Percentiles rank a stretch among this genome's conserved stretches.
These are phyloP conservation scores for Lasioglossum leucozonium DNA, from an alignment of 2,888 invertebrate species.

Conservation along the genomic window DNA sequence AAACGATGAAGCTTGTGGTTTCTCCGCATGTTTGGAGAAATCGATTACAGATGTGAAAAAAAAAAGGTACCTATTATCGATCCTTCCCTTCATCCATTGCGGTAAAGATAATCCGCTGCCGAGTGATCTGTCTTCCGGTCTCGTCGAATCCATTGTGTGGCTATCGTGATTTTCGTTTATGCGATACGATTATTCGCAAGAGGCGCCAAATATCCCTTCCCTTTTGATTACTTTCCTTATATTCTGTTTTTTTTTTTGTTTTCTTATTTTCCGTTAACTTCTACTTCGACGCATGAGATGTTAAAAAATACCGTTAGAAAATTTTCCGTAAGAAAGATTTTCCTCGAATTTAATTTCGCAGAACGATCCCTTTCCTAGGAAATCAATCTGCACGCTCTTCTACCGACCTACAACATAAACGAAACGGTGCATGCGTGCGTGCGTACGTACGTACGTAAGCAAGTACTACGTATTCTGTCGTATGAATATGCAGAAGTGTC, in stretches of 20 bases:
- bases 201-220: neutral
- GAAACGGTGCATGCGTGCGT: constrained; percentile 2
- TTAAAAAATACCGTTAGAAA: neutral
- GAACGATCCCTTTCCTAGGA: constrained; percentile 53
- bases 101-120: constrained; percentile 87
- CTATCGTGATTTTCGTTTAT: neutral
- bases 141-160: constrained; percentile 79
- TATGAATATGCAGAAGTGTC: neutral
- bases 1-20: neutral
- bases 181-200: neutral
- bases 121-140: constrained; percentile 79
- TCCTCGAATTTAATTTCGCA: neutral
- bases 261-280: neutral
- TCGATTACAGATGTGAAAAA: neutral
- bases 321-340: neutral
- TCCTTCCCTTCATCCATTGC: constrained; percentile 91
- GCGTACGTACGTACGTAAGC: neutral
- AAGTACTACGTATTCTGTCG: neutral
- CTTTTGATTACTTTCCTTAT: neutral
- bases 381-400: constrained; percentile 65
- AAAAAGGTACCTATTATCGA: constrained; percentile 85
- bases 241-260: neutral
- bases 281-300: neutral
- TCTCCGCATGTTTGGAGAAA: neutral
- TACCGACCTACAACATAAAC: constrained; percentile 56